These are phyloP conservation scores for Magallana ariakensis DNA, from an alignment of 1,140 invertebrate genomes.

Conservation along the genomic window DNA sequence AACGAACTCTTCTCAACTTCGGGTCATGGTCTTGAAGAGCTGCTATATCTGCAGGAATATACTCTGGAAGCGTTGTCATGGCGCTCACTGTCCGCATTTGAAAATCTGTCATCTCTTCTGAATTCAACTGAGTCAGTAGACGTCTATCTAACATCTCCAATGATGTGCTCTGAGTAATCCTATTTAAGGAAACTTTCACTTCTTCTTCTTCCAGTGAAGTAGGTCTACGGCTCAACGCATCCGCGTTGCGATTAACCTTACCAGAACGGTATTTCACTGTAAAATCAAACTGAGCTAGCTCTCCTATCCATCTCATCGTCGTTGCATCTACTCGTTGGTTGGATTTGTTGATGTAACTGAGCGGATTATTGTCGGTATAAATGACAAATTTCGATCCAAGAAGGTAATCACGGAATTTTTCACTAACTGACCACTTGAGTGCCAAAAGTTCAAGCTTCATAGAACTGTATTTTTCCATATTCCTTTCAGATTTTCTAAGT, in stretches of 20 bases:
- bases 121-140: not conserved
- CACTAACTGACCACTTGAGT: constrained; percentile 60
- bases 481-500: constrained; percentile 58
- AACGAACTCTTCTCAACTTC: constrained; percentile 18
- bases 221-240: constrained; percentile 49
- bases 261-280: constrained; percentile 53
- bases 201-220: too few species aligned
- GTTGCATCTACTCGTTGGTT: constrained; percentile 49
- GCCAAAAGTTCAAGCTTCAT: constrained; percentile 60
- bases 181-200: too few species aligned
- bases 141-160: too few species aligned
- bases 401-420: constrained; percentile 59
- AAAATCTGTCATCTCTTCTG: not conserved
- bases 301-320: constrained; percentile 59
- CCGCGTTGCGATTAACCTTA: not conserved
- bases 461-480: constrained; percentile 60
- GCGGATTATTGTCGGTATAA: constrained; percentile 62
- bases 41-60: constrained; percentile 38
- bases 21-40: constrained; percentile 24
- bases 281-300: constrained; percentile 60
- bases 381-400: constrained; percentile 54
- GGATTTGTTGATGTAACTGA: constrained; percentile 39
- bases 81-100: not conserved
- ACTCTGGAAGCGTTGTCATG: constrained; percentile 46
- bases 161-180: too few species aligned